phyloP scores from a whole-genome alignment of 1,140 invertebrate genomes.

The Bombyx mori region ASM3026992v2 NC_085129.1:618501-619000 shows the following conservation, averaged over 20 bases:
- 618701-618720: neutral
- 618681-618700: conserved; percentile 20
- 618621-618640: conserved; percentile 35
- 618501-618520: conserved; percentile 10
- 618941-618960: neutral
- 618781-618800: conserved; percentile 69
- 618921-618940: neutral
- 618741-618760: conserved; percentile 50
- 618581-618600: conserved; percentile 28
- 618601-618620: conserved; percentile 3
- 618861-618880: neutral
- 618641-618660: conserved; percentile 42
- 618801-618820: conserved; percentile 54
- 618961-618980: neutral
- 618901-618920: neutral
- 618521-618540: conserved; percentile 50
- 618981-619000: no score
- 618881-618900: conserved; percentile 5
- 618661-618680: conserved; percentile 45
- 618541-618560: conserved; percentile 47
- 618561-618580: conserved; percentile 63
- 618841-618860: no score
- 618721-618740: conserved; percentile 49
- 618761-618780: conserved; percentile 60
- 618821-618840: conserved; percentile 3